These are phyloP conservation scores for Patagioenas fasciata DNA, from an alignment of 2,113 vertebrate species.

Conservation along the genomic window DNA sequence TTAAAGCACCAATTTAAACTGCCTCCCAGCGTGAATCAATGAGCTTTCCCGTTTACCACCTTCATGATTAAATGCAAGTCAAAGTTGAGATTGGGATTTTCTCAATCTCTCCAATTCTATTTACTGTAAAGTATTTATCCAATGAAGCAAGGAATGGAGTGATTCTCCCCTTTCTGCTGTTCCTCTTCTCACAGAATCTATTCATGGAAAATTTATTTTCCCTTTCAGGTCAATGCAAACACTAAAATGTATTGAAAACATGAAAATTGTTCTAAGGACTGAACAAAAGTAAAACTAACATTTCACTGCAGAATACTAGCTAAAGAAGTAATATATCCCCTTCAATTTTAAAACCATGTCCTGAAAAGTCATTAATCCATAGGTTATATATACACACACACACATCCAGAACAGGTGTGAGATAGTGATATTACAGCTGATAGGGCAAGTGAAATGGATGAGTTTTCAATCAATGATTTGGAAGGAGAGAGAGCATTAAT, in stretches of 20 bases:
- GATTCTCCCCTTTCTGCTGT: background rate
- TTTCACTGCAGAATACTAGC: background rate
- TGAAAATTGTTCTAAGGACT: background rate
- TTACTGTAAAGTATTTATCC: conserved; percentile 17
- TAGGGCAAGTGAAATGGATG: background rate
- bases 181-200: background rate
- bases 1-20: background rate
- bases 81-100: background rate
- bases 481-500: background rate
- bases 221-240: background rate
- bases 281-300: background rate
- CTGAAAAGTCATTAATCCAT: background rate
- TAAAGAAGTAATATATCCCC: background rate
- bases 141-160: background rate
- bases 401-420: background rate
- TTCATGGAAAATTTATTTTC: background rate
- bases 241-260: background rate
- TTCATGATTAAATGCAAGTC: conserved; percentile 12
- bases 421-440: background rate
- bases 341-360: background rate
- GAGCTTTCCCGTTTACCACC: background rate
- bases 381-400: background rate
- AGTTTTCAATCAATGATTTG: background rate
- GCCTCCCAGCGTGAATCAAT: background rate
- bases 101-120: background rate